Conservation (phyloP, 2,888 invertebrate genomes). For the Bellardia bayeri region DNA sequence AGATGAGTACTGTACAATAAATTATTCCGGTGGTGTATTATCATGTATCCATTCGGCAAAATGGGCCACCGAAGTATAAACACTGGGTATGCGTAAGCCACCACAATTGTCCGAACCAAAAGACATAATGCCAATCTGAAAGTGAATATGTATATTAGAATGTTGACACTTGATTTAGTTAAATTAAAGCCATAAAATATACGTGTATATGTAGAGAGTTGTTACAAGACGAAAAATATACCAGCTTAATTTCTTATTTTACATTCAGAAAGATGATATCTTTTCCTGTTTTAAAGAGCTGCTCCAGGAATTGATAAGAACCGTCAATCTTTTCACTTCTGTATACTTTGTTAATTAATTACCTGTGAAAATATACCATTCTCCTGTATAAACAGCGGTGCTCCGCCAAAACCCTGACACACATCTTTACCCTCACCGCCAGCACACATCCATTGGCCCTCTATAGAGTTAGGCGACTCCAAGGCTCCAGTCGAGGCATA, state of each 20-base stretch:
- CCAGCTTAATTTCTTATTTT: too few species aligned
- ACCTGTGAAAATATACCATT: conserved; percentile 89
- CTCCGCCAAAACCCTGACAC: conserved; percentile 92
- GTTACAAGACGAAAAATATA: too few species aligned
- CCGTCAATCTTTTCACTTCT: too few species aligned
- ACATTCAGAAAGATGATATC: too few species aligned
- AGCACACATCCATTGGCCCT: conserved; percentile 89
- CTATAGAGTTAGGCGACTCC: conserved; percentile 84
- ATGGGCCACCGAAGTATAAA: conserved; percentile 90
- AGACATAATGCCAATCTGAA: conserved; percentile 91
- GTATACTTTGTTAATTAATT: not conserved
- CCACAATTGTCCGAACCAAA: conserved; percentile 92
- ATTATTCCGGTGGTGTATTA: conserved; percentile 86
- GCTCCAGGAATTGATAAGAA: too few species aligned
- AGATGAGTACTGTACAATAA: not conserved
- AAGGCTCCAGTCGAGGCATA: conserved; percentile 88
- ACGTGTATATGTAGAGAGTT: too few species aligned
- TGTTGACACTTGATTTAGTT: too few species aligned
- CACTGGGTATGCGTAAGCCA: conserved; percentile 89
- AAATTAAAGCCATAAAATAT: too few species aligned
- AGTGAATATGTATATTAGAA: conserved; percentile 74
- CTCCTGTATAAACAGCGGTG: conserved; percentile 88
- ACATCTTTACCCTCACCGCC: conserved; percentile 92
- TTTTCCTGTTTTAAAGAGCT: too few species aligned
- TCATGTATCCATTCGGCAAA: conserved; percentile 91